Evolutionary conservation across 2,113 vertebrate species (phyloP).

Genomic region (Taxidea taxus): DNA sequence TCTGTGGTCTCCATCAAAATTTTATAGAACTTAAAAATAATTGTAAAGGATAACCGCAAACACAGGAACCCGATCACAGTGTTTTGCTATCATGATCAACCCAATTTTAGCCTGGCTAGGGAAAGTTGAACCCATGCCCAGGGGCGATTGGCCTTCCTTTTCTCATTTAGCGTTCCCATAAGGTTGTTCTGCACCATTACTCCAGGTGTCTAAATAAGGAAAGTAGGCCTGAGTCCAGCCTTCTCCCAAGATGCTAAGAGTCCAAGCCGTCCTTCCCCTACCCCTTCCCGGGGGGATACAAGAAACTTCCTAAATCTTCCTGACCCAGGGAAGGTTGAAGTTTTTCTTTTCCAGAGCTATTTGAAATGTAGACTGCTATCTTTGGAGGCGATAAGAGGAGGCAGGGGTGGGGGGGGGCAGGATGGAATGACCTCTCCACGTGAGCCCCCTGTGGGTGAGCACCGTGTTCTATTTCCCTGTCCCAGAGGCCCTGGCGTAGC

Average conservation of each 20-base stretch:
- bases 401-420: not conserved
- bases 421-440: not conserved
- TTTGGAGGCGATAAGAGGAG: not conserved
- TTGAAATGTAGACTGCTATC: not conserved
- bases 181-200: not conserved
- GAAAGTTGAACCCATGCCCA: not conserved
- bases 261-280: not conserved
- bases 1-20: not conserved
- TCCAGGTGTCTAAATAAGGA: constrained; percentile 1
- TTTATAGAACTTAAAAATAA: not conserved
- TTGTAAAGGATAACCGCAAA: not conserved
- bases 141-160: not conserved
- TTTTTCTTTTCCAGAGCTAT: not conserved
- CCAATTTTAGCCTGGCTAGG: not conserved
- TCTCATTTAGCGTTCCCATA: not conserved
- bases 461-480: not conserved
- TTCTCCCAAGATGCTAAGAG: not conserved
- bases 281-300: not conserved
- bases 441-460: not conserved
- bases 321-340: not conserved
- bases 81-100: not conserved
- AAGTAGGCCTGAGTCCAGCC: not conserved
- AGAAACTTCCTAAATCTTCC: not conserved
- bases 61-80: not conserved
- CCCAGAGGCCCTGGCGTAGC: not conserved